Conservation (phyloP, 2,797 vertebrate genomes). For the Psittacula echo region DNA sequence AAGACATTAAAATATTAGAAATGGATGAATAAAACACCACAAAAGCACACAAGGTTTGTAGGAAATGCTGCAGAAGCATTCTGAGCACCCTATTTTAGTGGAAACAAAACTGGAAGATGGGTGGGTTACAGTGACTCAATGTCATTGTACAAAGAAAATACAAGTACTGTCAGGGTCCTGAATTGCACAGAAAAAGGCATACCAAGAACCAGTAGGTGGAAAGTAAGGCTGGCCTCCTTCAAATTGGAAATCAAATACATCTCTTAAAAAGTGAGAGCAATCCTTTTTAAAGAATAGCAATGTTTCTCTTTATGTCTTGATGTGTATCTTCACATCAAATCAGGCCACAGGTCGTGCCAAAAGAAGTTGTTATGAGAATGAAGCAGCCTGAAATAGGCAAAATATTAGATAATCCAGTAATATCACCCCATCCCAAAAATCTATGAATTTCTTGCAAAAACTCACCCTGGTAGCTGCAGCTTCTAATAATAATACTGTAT, state of each 20-base stretch:
- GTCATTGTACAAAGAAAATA: not conserved
- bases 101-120: not conserved
- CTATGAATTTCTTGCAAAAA: not conserved
- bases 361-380: not conserved
- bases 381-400: not conserved
- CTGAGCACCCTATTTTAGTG: not conserved
- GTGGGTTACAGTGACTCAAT: not conserved
- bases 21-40: not conserved
- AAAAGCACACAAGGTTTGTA: not conserved
- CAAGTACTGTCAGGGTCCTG: not conserved
- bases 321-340: not conserved
- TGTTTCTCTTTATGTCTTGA: not conserved
- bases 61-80: not conserved
- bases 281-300: not conserved
- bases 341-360: not conserved
- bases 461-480: accelerated
- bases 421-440: not conserved
- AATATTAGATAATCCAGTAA: not conserved
- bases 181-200: not conserved
- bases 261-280: not conserved
- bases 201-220: not conserved
- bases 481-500: not conserved
- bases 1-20: not conserved
- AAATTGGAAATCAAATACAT: not conserved
- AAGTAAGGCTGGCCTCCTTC: not conserved